Evolutionary conservation across 2,797 vertebrate species (phyloP), one percentile per base, ranked within the genome.

Genomic region (Syngnathus rostellatus): DNA sequence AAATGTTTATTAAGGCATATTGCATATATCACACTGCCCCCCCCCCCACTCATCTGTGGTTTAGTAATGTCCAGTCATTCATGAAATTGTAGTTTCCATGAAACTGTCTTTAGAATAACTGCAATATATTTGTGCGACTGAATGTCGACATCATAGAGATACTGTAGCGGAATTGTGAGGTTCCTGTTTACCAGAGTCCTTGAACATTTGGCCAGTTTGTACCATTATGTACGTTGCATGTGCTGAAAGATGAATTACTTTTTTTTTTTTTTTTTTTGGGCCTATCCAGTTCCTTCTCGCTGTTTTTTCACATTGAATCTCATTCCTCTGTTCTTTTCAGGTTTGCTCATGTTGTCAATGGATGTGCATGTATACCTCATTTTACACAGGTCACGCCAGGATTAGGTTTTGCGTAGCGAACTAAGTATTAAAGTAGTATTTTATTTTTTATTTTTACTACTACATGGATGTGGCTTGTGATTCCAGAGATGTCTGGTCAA

Each of bases 61-160:
- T 72, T 79, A 77, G 65, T 77, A 79, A 72, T 73, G 62, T 75
- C 23, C 73, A 62, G 66, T 77, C 62, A 67, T 83, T 78, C 75
- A 70, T 74, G 50, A 80, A 79, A 66, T 79, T 80, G 79, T 91
- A 89, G 90, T 92, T 92, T 92, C 90, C 85, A 85, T 91, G 87
- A 90, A 91, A 90, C 85, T 85, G 79, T 86, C 60, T 65, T 79
- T 64, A 68, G 68, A 72, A 70, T 19, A 78, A 74, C 31, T 68
- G 63, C 69, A 68, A 68, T 69, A 71, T 78, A 54, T 53, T 51
- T 37, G 48, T 38, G 61, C 66, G 72, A 61, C 72, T 60, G 64
- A 68, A 66, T 37, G 68, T 72, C 68, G 66, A 39, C 68, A 45
- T 70, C 31, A 58, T 73, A 70, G 76, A 72, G 65, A 74, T 75